Base-by-base conservation (phyloP, 2,113 vertebrate genomes). In the Epinephelus cyanopodus region DNA sequence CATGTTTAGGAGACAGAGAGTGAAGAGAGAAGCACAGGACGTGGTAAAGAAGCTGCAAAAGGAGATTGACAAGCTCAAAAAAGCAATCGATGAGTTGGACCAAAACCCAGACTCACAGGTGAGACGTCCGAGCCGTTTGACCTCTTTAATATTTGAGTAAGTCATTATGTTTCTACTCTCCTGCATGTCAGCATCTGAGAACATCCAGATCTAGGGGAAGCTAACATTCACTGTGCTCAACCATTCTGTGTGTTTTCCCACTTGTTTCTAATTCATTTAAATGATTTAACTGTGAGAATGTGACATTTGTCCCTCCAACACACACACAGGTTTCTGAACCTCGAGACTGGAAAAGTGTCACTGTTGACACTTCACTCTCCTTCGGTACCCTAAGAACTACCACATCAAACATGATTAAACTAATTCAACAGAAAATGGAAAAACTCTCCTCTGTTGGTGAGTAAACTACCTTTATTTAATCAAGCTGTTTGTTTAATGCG, bases 401-500 rank as follows among this genome's bases (percentile, higher is more conserved):
- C 6, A 61, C 57, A 6, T 66, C 79, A 23, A 37, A 23, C 1
- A 81, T 93, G 90, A 77, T 87, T 68, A 61, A 84, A 19, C 14
- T 90, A 45, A 90, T 94, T 50, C 48, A 87, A 2, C 23, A 82
- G 14, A 42, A 84, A n/a, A 39, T 94, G n/a, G 85, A 92, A 12
- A 85, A 86, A 5, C 88, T 95, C 6, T 91, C 90, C 3, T 0
- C 62, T 0, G 33, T 92, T 0, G 94, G 94, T 94, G 57, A 89
- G 90, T 56, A 29, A 29, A 10, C 3, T 23, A 19, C 3, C 6
- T 27, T 23, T 6, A 19, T 8, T 54, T 50, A 0, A 0, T 62
- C 8, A 48, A 39, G 25, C 11, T 25, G 23, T 57, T 8, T 21
- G 2, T 81, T 33, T 23, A 15, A 23, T 12, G 0, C 11, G 25